These are phyloP conservation scores for Erebia epiphron DNA, from an alignment of 2,888 invertebrate species.

Conservation along the genomic window DNA sequence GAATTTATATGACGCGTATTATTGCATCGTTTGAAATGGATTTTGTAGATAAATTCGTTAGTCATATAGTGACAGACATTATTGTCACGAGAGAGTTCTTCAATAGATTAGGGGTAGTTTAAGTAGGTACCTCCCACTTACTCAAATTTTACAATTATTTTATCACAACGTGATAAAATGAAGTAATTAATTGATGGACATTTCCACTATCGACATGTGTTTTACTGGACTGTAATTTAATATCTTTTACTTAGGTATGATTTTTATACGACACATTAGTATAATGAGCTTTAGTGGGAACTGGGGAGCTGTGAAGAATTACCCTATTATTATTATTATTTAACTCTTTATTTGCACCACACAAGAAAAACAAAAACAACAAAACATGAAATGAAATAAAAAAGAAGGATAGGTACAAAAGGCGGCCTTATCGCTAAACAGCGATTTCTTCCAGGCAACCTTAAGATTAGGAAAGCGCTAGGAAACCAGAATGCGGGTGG, in stretches of 20 bases:
- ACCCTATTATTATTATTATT: no score
- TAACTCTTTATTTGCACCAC: no score
- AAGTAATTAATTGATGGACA: not conserved
- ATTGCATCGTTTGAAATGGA: constrained; percentile 2
- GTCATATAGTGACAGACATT: not conserved
- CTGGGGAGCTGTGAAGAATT: no score
- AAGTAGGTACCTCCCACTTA: not conserved
- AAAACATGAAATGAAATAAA: no score
- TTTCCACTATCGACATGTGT: constrained; percentile 22
- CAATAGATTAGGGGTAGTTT: not conserved
- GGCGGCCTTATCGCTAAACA: no score
- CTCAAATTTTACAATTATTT: not conserved
- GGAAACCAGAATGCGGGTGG: no score
- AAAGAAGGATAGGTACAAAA: no score
- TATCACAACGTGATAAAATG: not conserved
- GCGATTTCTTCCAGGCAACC: no score
- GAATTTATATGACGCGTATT: constrained; percentile 28
- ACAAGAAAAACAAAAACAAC: no score
- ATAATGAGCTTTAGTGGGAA: constrained; percentile 6
- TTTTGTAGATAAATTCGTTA: constrained; percentile 15
- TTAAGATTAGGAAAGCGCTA: no score
- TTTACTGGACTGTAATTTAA: not conserved
- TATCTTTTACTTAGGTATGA: not conserved
- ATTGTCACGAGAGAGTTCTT: no score
- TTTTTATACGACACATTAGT: constrained; percentile 8